Evolutionary conservation across 2,888 invertebrate species (phyloP).

Genomic region (Drosophila pullipes): DNA sequence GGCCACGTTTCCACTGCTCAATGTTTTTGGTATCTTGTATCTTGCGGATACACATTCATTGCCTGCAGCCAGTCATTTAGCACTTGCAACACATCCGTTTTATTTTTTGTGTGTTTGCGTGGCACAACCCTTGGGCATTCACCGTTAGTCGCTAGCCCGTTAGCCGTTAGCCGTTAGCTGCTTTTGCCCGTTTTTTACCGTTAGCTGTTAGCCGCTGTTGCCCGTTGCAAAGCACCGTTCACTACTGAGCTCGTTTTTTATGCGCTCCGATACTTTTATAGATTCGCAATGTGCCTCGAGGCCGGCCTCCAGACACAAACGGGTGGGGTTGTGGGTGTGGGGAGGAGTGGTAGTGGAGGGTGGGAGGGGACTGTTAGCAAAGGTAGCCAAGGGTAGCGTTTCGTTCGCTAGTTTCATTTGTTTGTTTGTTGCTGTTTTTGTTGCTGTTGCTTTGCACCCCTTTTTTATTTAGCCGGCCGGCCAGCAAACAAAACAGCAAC

Average conservation of each 20-base stretch:
- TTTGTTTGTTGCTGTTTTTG: slow-evolving; percentile 31
- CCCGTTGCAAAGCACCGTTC: slow-evolving; percentile 83
- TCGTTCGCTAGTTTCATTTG: slow-evolving; percentile 31
- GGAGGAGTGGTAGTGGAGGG: background rate
- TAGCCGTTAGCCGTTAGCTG: slow-evolving; percentile 32
- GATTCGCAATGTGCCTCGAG: slow-evolving; percentile 81
- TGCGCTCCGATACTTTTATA: slow-evolving; percentile 85
- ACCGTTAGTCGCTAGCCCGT: slow-evolving; percentile 10
- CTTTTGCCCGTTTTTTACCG: slow-evolving; percentile 5
- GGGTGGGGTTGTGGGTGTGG: background rate
- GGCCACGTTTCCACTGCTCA: slow-evolving; percentile 11
- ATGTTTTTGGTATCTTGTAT: slow-evolving; percentile 43
- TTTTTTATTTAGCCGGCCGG: slow-evolving; percentile 67
- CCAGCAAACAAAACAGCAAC: slow-evolving; percentile 47
- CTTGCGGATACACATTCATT: slow-evolving; percentile 19
- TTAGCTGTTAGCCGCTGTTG: slow-evolving; percentile 34
- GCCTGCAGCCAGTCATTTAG: slow-evolving; percentile 19
- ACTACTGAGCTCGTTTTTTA: slow-evolving; percentile 85
- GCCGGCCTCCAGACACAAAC: slow-evolving; percentile 36
- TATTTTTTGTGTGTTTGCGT: background rate
- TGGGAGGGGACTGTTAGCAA: slow-evolving; percentile 5
- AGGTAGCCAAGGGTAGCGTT: slow-evolving; percentile 34
- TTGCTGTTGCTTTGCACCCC: slow-evolving; percentile 35
- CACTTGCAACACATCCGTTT: slow-evolving; percentile 33
- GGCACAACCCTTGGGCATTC: slow-evolving; percentile 3